Percentiles rank a stretch among this genome's conserved stretches.
phyloP scores from a whole-genome alignment of 2,888 invertebrate genomes.

The Scaptomyza caliginosa region DNA sequence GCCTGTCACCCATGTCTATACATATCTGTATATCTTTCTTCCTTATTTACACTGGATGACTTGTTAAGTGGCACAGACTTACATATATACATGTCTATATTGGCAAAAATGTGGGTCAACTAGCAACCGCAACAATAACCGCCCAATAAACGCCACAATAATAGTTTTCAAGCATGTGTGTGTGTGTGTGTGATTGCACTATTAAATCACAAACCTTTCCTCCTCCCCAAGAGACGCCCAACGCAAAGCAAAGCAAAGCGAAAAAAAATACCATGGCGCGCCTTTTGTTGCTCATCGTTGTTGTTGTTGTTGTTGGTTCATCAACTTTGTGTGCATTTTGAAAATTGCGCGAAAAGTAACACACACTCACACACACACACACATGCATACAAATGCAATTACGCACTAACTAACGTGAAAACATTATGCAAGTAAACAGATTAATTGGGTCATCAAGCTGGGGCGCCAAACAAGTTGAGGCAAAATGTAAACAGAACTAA shows the following conservation, averaged over 20 bases:
- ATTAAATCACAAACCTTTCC: constrained; percentile 35
- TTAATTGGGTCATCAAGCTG: constrained; percentile 72
- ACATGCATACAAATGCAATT: constrained; percentile 12
- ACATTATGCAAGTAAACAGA: constrained; percentile 80
- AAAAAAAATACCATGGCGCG: constrained; percentile 53
- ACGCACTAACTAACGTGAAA: constrained; percentile 69
- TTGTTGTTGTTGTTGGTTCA: constrained; percentile 36
- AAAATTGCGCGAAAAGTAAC: constrained; percentile 68
- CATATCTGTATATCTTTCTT: background rate
- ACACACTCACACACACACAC: constrained; percentile 8
- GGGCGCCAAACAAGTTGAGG: constrained; percentile 20
- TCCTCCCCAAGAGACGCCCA: background rate
- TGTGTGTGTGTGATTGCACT: constrained; percentile 25
- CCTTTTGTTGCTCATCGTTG: constrained; percentile 48
- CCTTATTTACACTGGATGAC: constrained; percentile 8
- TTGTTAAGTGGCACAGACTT: constrained; percentile 46
- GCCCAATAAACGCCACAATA: constrained; percentile 73
- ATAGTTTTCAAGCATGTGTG: constrained; percentile 41
- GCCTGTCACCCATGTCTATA: background rate
- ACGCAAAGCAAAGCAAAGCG: constrained; percentile 14
- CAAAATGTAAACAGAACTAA: constrained; percentile 14
- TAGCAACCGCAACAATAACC: constrained; percentile 67
- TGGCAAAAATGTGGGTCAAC: constrained; percentile 78
- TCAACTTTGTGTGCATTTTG: constrained; percentile 69
- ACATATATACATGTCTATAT: too few species aligned